Base-by-base conservation (phyloP, 2,113 vertebrate species). In the Hassar affinis region DNA sequence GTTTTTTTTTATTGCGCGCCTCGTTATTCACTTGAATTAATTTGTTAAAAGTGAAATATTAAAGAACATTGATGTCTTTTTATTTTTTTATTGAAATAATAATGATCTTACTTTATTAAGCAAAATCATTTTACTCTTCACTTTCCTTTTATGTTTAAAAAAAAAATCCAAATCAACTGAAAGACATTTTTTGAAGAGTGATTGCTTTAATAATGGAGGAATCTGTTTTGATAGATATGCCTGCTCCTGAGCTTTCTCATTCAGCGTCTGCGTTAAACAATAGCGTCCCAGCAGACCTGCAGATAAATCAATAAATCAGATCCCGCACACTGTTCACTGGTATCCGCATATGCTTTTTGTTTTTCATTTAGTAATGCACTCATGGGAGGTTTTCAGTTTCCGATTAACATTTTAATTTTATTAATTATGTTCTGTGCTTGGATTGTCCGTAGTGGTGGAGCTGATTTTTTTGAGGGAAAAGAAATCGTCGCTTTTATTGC, bases 381-480 rank as follows among this genome's bases (percentile, higher is more conserved):
- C 18, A 18, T 74, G 38, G 47, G 62, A 78, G 12, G 45, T 56
- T 56, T 76, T 82, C 45, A 71, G 72, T 81, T 86, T 81, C 30
- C 62, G 85, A 75, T 86, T 81, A 85, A 69, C 71, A 62, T 81
- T 83, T 85, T 57, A 80, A 82, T 81, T 61, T n/a, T 71, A 38
- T 75, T 77, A 42, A 85, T 88, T 80, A 57, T 61, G 35, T 38
- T 54, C 1, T 0, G 14, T 20, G 51, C 72, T 30, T 25, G n/a
- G n/a, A n/a, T n/a, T n/a, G n/a, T n/a, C 74, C 49, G 51, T 79
- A 74, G 52, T 27, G 38, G 71, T 83, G 64, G 38, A 78, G 69
- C 61, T 79, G 71, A 20, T 35, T 76, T 76, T 54, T 12, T 22
- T 4, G 49, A 10, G 79, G 30, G 45, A 56, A 78, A 47, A 69